phyloP scores from a whole-genome alignment of 2,113 vertebrate species.

The Passer domesticus region DNA sequence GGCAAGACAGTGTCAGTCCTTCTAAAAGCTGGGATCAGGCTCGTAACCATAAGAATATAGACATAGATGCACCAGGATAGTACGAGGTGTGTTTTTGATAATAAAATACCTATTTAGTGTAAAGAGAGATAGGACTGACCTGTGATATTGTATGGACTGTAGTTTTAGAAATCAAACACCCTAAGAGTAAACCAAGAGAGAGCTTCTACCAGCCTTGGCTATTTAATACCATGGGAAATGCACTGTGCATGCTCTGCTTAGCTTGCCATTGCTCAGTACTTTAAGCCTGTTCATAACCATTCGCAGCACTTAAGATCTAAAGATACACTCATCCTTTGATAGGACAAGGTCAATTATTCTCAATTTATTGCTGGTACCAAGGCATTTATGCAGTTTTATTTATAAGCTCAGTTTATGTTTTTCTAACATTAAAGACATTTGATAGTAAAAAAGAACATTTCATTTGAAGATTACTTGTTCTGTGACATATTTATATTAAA shows the following conservation, averaged over 20 bases:
- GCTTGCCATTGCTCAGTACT: conserved; percentile 33
- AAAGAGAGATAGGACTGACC: not conserved
- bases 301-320: conserved; percentile 60
- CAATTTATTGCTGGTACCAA: conserved; percentile 59
- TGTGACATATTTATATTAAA: conserved; percentile 47
- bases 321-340: conserved; percentile 70
- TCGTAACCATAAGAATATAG: not conserved
- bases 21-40: conserved; percentile 5
- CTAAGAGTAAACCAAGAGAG: not conserved
- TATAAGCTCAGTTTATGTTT: conserved; percentile 54
- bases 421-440: conserved; percentile 50
- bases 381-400: conserved; percentile 68
- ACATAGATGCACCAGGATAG: not conserved
- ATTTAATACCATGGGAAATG: conserved; percentile 48
- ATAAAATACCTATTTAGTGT: conserved; percentile 41
- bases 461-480: conserved; percentile 39
- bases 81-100: conserved; percentile 30
- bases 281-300: conserved; percentile 42
- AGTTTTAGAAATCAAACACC: conserved; percentile 26
- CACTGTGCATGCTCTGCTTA: conserved; percentile 9
- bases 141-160: conserved; percentile 35
- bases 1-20: not conserved
- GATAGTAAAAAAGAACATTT: conserved; percentile 52
- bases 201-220: not conserved
- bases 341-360: conserved; percentile 74